Base-by-base conservation (phyloP, 2,797 vertebrate species). In the Xenentodon cancila region DNA sequence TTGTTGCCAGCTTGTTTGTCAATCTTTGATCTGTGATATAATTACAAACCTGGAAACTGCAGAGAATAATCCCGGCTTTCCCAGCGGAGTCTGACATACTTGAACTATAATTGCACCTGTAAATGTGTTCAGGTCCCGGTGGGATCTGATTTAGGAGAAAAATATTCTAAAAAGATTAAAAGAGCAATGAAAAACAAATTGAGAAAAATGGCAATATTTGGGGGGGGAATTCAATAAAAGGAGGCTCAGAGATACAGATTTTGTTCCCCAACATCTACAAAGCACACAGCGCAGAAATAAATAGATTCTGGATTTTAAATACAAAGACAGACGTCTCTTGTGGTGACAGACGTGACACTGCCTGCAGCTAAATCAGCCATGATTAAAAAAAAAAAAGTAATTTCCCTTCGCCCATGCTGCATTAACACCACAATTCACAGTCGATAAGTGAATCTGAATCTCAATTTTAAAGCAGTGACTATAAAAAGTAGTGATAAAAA, bases 341-440 rank as follows among this genome's bases (percentile, higher is more conserved):
- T 0, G 0, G 20, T 48, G 50, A 37, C 21, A 2, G 9, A 4
- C 48, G 45, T 27, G n/a, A 40, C 37, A 40, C 9, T 5, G 50
- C 44, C 34, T 32, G n/a, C 15, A 32, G 3, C 3, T 40, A 55
- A 45, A 59, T 18, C 2, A 37, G 9, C 34, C 2, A 3, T 13
- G 9, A 40, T 40, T 40, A 4, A 42, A 46, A 42, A 18, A 4
- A 42, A 46, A 42, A 18, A 16, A 11, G 1, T 21, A 0, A 12
- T 54, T n/a, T 25, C 1, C 21, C n/a, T 37, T 20, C 42, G 34
- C 5, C 58, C 12, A 66, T 45, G 56, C 19, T 60, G 18, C 44
- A 52, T 68, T 34, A n/a, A 61, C 32, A 20, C 40, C 32, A 53
- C 17, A 60, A 21, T 62, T 75, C 63, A 77, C 53, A 72, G 61